Evolutionary conservation across 2,797 vertebrate species (phyloP).

Genomic region (Enteromius trimaculatus): DNA sequence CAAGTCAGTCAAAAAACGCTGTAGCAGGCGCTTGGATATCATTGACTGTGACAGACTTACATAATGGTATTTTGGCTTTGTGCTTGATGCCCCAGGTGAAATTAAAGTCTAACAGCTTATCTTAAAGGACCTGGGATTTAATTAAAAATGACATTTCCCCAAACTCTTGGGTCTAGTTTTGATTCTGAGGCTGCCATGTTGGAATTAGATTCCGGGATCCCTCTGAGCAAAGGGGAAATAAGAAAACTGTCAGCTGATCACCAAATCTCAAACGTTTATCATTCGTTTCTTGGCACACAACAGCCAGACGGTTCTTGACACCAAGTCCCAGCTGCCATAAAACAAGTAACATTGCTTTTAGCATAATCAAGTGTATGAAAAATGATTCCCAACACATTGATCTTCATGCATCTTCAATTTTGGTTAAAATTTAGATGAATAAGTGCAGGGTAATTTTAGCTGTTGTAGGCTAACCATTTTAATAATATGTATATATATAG

Average conservation of each 20-base stretch:
- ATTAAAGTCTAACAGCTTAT: constrained; percentile 81
- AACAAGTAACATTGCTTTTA: constrained; percentile 67
- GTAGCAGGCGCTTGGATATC: constrained; percentile 64
- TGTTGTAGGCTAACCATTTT: neutral
- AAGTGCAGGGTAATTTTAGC: neutral
- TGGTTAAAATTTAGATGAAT: neutral
- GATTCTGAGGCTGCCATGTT: constrained; percentile 75
- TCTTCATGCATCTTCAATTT: neutral
- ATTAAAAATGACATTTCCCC: constrained; percentile 86
- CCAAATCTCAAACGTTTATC: constrained; percentile 76
- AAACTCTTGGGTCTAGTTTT: constrained; percentile 69
- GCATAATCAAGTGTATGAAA: constrained; percentile 21
- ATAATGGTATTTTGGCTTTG: constrained; percentile 74
- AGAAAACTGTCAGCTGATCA: constrained; percentile 78
- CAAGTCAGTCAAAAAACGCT: constrained; percentile 40
- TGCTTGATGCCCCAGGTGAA: constrained; percentile 75
- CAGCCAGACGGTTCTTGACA: constrained; percentile 61
- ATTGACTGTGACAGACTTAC: constrained; percentile 78
- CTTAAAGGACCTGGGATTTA: constrained; percentile 83
- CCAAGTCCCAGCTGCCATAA: constrained; percentile 58
- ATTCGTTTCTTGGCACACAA: constrained; percentile 70
- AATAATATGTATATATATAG: too few species aligned
- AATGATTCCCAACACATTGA: constrained; percentile 2
- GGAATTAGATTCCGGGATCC: constrained; percentile 79
- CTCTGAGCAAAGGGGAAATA: constrained; percentile 77